These are phyloP conservation scores for Crenichthys baileyi DNA, from an alignment of 2,797 vertebrate species.

Conservation along the genomic window DNA sequence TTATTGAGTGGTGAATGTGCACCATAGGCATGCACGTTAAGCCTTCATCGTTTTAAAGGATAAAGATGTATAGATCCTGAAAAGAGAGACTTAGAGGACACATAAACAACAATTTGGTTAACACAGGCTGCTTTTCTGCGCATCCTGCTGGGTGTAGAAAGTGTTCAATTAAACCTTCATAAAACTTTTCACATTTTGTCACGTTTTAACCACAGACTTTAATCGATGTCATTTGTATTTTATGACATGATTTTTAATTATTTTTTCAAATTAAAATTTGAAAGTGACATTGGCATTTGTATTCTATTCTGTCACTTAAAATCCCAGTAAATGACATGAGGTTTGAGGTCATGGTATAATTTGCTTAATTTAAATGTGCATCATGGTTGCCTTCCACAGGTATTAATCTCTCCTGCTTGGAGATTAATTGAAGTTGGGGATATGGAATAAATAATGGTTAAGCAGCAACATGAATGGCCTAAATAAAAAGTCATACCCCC, in stretches of 20 bases:
- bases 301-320: neutral
- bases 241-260: no score
- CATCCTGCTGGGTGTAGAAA: constrained; percentile 16
- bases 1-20: constrained; percentile 38
- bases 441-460: constrained; percentile 59
- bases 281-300: neutral
- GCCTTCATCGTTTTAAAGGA: constrained; percentile 34
- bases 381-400: constrained; percentile 41
- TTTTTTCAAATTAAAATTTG: neutral
- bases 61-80: constrained; percentile 15
- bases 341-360: constrained; percentile 16
- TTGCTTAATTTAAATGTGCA: constrained; percentile 44
- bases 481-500: constrained; percentile 66
- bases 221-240: no score
- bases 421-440: constrained; percentile 58
- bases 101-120: constrained; percentile 19
- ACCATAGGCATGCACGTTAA: constrained; percentile 31
- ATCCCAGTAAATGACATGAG: neutral
- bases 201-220: neutral
- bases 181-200: constrained; percentile 42
- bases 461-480: constrained; percentile 55
- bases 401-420: constrained; percentile 69
- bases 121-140: constrained; percentile 26
- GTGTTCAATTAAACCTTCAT: constrained; percentile 36
- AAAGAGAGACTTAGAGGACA: constrained; percentile 3